Base-by-base conservation (phyloP, 2,113 vertebrate species). In the Silurus glanis region DNA sequence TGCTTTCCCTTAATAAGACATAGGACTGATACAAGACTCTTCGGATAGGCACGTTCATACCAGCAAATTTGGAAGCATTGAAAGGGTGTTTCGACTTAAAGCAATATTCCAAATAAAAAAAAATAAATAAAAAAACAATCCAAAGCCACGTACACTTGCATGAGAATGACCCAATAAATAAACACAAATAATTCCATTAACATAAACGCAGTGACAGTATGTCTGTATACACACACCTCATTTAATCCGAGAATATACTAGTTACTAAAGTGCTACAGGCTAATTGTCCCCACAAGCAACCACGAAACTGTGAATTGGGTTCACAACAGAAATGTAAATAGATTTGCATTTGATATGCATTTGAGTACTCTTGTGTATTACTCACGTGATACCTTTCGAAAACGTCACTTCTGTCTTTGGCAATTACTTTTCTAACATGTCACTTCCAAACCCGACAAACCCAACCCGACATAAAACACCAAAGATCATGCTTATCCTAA, bases 221-320 rank as follows among this genome's bases (percentile, higher is more conserved):
- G 59, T 83, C 82, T 21, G 19, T 69, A 80, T 62, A 74, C 23
- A 74, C 23, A 61, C 67, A 71, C 84, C 78, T 67, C 51, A 74
- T 71, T 21, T 58, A 55, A 13, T 81, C 51, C 61, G 84, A 80
- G 86, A 83, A 87, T 80, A 90, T 91, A 89, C 79, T 84, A 83
- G 86, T 90, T 89, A 86, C 90, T 95, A 94, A 95, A 94, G 94
- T 94, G 94, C 94, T 94, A 91, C 86, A 91, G 89, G 91, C 90
- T 87, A 90, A 82, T 91, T 92, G 37, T 82, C 82, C 86, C 83
- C 83, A 83, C 72, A 64, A 84, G 87, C 83, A 83, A 86, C 86
- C 58, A 13, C 55, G 37, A 37, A 37, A 37, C 37, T 37, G 86
- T 83, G 69, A 55, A 72, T 64, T 76, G 89, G 84, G 82, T 87